These are phyloP conservation scores for Oreochromis mossambicus DNA, from an alignment of 2,797 vertebrate genomes.

Conservation along the genomic window DNA sequence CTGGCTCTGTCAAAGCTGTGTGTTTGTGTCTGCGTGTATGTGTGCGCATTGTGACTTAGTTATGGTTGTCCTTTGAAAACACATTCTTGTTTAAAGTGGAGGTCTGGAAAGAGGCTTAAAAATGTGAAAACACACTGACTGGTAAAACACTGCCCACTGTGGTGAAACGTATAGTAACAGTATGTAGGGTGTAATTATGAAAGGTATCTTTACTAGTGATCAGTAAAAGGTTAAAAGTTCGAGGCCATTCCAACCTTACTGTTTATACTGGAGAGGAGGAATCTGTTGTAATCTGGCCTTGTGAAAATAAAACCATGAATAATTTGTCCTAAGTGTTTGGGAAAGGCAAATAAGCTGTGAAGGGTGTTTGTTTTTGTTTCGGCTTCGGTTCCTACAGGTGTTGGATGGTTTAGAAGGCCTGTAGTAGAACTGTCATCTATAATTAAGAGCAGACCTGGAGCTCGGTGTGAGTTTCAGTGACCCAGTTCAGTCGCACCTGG, in stretches of 20 bases:
- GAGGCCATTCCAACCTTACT: neutral
- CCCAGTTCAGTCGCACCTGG: constrained; percentile 45
- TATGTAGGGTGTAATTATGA: neutral
- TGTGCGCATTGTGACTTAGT: fast-evolving
- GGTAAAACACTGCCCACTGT: neutral
- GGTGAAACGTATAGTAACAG: neutral
- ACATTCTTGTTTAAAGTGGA: neutral
- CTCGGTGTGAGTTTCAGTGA: constrained; percentile 14
- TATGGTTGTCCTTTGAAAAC: neutral
- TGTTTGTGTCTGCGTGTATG: fast-evolving
- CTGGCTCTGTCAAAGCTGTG: neutral
- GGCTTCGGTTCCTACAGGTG: neutral
- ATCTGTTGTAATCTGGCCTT: neutral
- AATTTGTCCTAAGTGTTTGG: neutral
- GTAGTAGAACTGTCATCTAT: neutral
- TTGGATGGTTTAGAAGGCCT: neutral
- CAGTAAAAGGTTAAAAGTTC: neutral
- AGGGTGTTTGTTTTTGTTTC: neutral
- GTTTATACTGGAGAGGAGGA: neutral
- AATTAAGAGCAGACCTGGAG: neutral
- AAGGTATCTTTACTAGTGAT: neutral
- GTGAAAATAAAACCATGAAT: neutral
- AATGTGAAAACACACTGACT: neutral
- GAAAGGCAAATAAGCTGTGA: neutral
- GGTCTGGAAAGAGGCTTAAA: neutral